A percentile compares a stretch with the other conserved stretches of the same genome.
phyloP scores from a whole-genome alignment of 2,113 vertebrate genomes.

The Nyctibius bracteatus region DNA sequence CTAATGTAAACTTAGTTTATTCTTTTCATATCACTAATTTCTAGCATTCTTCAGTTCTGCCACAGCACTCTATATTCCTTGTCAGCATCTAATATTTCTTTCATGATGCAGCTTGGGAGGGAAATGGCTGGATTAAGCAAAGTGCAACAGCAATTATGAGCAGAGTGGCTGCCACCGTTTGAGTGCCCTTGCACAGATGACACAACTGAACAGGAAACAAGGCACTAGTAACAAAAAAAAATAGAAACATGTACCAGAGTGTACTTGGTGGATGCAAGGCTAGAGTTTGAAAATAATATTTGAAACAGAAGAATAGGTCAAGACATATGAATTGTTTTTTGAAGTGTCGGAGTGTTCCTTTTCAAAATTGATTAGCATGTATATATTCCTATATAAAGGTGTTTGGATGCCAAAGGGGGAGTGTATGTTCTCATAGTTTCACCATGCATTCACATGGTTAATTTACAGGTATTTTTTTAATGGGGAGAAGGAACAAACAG shows the following conservation, averaged over 20 bases:
- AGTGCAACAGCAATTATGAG: not conserved
- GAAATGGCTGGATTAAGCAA: not conserved
- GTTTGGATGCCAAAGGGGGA: not conserved
- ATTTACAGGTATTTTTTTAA: not conserved
- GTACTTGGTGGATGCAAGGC: not conserved
- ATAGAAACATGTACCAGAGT: not conserved
- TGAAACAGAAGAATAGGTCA: not conserved
- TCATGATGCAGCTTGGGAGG: fast-evolving
- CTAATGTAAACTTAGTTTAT: not conserved
- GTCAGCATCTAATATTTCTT: not conserved
- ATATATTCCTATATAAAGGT: not conserved
- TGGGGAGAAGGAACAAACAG: not conserved
- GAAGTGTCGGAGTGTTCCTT: not conserved
- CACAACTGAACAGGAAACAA: not conserved
- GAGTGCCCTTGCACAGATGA: not conserved
- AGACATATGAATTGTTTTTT: fast-evolving
- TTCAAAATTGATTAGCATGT: fast-evolving
- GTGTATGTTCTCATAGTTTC: no score
- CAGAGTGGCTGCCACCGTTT: not conserved
- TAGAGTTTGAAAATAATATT: not conserved
- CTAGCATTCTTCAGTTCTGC: not conserved
- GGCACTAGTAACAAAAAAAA: not conserved
- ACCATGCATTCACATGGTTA: not conserved
- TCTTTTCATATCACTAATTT: not conserved
- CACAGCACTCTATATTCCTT: not conserved